These are phyloP conservation scores for Hylyphantes graminicola DNA, from an alignment of 1,140 invertebrate genomes.

Conservation along the genomic window DNA sequence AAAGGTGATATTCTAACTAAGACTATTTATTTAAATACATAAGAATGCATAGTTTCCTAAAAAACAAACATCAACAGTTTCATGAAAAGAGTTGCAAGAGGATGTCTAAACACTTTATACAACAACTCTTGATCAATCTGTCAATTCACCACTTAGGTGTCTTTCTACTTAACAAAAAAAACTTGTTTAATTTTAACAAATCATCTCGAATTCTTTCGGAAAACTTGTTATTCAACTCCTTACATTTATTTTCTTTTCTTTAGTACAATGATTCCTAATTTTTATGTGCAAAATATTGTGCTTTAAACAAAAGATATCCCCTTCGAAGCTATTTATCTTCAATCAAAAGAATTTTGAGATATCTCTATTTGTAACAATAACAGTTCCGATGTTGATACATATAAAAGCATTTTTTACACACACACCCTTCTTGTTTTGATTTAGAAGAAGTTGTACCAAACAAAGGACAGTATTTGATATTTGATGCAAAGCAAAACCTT, in stretches of 20 bases:
- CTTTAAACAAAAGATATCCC: conserved; percentile 47
- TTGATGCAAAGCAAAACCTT: conserved; percentile 45
- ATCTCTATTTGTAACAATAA: conserved; percentile 45
- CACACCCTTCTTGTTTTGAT: conserved; percentile 31
- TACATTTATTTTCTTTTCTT: conserved; percentile 9
- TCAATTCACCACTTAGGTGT: no score
- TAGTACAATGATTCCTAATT: conserved; percentile 33
- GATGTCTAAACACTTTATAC: no score
- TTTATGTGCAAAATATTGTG: conserved; percentile 37
- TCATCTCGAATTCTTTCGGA: conserved; percentile 12
- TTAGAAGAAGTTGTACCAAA: conserved; percentile 41
- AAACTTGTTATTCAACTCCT: conserved; percentile 35
- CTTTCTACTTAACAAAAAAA: no score
- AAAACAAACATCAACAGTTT: no score
- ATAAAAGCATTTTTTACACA: conserved; percentile 3
- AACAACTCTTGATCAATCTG: no score
- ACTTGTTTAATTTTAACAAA: no score
- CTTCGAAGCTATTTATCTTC: conserved; percentile 48
- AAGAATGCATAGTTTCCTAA: no score
- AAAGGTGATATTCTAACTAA: no score
- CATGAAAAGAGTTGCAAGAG: no score
- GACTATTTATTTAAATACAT: no score
- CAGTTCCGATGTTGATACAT: conserved; percentile 28
- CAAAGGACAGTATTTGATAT: conserved; percentile 55
- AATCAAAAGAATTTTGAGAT: conserved; percentile 41